These are phyloP conservation scores for Halocaridina rubra DNA, from an alignment of 2,888 invertebrate species.

Conservation along the genomic window DNA sequence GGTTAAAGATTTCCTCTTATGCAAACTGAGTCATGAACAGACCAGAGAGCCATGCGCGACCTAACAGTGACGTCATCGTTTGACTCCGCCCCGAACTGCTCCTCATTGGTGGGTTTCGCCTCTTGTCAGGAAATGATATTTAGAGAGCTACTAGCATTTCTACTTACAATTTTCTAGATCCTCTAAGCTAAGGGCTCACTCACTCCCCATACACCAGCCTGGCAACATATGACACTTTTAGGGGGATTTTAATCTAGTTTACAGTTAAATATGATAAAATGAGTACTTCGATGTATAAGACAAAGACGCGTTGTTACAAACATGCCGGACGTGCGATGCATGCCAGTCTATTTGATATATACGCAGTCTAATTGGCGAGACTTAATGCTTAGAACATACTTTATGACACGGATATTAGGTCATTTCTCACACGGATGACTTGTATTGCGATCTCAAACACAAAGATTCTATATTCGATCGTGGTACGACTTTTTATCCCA, in stretches of 20 bases:
- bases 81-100: constrained; percentile 33
- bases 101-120: constrained; percentile 47
- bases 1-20: constrained; percentile 3
- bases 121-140: constrained; percentile 62
- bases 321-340: constrained; percentile 50
- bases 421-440: no score
- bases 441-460: no score
- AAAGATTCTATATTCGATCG: background rate
- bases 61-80: constrained; percentile 38
- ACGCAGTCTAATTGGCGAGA: background rate
- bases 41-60: constrained; percentile 43
- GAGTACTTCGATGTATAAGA: no score
- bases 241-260: no score
- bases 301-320: no score
- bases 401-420: no score
- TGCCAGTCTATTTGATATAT: background rate
- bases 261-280: no score
- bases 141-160: constrained; percentile 59
- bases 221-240: no score
- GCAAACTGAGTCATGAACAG: no score
- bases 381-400: no score
- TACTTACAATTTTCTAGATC: constrained; percentile 61
- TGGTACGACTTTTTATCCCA: constrained; percentile 37
- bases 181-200: constrained; percentile 55
- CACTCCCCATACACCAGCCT: constrained; percentile 43